Percentiles rank a stretch among this genome's conserved stretches.
These are phyloP conservation scores for Centropus bengalensis DNA, from an alignment of 2,113 vertebrate genomes.

Conservation along the genomic window DNA sequence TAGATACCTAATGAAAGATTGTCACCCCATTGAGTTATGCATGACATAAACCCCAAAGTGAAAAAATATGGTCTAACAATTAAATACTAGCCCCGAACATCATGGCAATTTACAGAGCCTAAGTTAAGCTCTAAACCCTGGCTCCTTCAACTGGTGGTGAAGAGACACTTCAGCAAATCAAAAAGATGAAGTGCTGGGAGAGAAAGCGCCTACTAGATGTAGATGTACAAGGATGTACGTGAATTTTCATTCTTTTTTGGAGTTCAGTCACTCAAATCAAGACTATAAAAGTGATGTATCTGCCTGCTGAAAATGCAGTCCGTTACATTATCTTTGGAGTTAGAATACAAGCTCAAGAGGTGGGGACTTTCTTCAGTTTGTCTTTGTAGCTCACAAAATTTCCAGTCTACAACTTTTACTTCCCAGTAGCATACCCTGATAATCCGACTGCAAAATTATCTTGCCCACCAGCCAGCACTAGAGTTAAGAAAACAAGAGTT, in stretches of 20 bases:
- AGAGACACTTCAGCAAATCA: neutral
- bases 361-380: neutral
- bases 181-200: neutral
- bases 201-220: neutral
- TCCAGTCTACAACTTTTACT: neutral
- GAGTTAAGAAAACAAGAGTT: neutral
- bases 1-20: neutral
- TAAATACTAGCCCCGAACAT: neutral
- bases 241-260: neutral
- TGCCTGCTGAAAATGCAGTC: neutral
- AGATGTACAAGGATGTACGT: neutral
- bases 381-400: neutral
- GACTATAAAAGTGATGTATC: neutral
- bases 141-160: neutral
- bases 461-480: neutral
- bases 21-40: neutral
- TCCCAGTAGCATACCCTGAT: neutral
- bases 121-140: neutral
- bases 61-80: neutral
- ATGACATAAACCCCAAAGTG: neutral
- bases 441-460: neutral
- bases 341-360: neutral
- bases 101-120: neutral
- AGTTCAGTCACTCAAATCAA: neutral
- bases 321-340: neutral